Conservation (phyloP, 2,113 vertebrate genomes). For the Oreochromis tanganicae region DNA sequence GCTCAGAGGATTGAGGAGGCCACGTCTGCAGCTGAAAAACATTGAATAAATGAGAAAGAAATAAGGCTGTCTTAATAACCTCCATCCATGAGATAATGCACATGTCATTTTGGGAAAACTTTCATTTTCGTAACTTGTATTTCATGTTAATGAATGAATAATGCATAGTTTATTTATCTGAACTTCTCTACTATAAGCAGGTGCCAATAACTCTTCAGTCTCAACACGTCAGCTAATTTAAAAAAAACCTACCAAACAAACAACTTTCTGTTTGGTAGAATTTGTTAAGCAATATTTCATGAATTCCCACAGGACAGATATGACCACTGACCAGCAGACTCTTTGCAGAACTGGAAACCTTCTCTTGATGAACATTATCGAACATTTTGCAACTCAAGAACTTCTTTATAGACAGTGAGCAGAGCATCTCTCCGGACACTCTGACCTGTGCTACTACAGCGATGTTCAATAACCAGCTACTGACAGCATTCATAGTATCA, state of each 20-base stretch:
- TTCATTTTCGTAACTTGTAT: neutral
- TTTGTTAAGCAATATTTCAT: rapidly evolving
- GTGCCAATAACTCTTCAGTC: neutral
- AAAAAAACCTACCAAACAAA: neutral
- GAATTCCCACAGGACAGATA: neutral
- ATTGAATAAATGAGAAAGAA: neutral
- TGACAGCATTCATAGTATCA: neutral
- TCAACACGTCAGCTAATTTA: neutral
- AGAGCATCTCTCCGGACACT: neutral
- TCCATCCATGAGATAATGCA: neutral
- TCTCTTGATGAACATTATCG: neutral
- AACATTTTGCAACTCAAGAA: neutral
- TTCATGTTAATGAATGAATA: neutral
- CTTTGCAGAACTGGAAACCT: rapidly evolving
- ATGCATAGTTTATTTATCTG: neutral
- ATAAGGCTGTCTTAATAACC: neutral
- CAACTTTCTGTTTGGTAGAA: neutral
- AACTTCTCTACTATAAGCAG: rapidly evolving
- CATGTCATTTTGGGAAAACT: neutral
- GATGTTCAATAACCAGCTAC: neutral
- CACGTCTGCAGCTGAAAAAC: neutral
- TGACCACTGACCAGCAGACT: neutral
- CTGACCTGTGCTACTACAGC: rapidly evolving
- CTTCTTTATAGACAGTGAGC: neutral
- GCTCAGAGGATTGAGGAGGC: neutral